A percentile compares a stretch with the other conserved stretches of the same genome.
phyloP scores from a whole-genome alignment of 1,140 invertebrate species.

The Danaus plexippus region DNA sequence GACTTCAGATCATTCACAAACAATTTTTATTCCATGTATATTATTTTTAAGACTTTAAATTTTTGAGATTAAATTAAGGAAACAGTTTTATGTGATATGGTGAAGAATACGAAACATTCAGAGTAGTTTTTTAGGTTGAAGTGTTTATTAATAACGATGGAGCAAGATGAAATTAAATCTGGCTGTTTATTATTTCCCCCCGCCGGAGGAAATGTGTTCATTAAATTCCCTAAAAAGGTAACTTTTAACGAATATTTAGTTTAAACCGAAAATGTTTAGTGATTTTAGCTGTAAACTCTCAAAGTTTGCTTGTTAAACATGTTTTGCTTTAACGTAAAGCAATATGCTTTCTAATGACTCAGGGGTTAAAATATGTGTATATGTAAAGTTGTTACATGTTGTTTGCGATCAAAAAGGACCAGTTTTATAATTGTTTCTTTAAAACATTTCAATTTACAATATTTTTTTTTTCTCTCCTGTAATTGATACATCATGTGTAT shows the following conservation, averaged over 20 bases:
- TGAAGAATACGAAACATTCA: no score
- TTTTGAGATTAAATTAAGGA: no score
- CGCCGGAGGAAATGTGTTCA: slow-evolving; percentile 75
- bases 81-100: no score
- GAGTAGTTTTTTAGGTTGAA: no score
- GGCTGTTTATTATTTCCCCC: slow-evolving; percentile 80
- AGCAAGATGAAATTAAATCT: slow-evolving; percentile 76
- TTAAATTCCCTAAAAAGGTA: slow-evolving; percentile 74
- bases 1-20: slow-evolving; percentile 14
- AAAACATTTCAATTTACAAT: neutral
- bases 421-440: neutral
- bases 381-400: slow-evolving; percentile 12
- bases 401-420: neutral
- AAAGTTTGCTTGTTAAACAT: neutral
- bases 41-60: neutral
- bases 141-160: slow-evolving; percentile 63
- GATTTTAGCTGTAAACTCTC: no score
- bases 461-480: no score
- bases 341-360: slow-evolving; percentile 35
- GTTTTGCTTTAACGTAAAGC: slow-evolving; percentile 12
- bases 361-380: slow-evolving; percentile 23
- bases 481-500: no score
- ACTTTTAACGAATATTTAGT: neutral
- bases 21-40: slow-evolving; percentile 13
- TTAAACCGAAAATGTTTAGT: no score